Conservation (phyloP, 1,140 invertebrate species). For the Drosophila takahashii region DNA sequence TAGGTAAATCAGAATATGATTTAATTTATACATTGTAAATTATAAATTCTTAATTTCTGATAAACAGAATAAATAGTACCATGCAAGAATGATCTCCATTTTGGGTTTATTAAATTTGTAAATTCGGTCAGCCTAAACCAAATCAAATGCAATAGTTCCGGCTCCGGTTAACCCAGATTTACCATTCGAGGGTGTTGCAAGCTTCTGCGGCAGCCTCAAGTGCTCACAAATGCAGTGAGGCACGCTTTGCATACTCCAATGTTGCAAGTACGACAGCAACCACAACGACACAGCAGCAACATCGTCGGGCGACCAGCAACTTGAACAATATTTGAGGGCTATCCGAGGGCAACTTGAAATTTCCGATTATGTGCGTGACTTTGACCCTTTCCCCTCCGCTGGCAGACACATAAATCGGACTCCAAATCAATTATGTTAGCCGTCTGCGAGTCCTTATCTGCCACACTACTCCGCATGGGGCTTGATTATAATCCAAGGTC, state of each 20-base stretch:
- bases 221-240: constrained; percentile 58
- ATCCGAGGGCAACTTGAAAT: constrained; percentile 16
- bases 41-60: too few species aligned
- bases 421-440: constrained; percentile 72
- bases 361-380: constrained; percentile 55
- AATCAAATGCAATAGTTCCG: constrained; percentile 38
- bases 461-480: constrained; percentile 35
- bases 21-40: too few species aligned
- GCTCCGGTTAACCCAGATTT: constrained; percentile 14
- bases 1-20: too few species aligned
- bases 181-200: constrained; percentile 20
- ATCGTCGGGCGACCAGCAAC: neutral
- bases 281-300: constrained; percentile 13
- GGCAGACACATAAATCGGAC: constrained; percentile 65
- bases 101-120: neutral
- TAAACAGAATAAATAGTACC: too few species aligned
- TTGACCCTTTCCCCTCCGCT: constrained; percentile 32
- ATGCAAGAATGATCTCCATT: too few species aligned
- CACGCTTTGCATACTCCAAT: constrained; percentile 56
- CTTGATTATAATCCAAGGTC: constrained; percentile 70
- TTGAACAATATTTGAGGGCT: constrained; percentile 16
- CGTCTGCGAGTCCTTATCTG: constrained; percentile 58
- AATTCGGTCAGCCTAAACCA: constrained; percentile 1
- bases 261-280: constrained; percentile 14
- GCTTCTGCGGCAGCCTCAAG: constrained; percentile 52